Evolutionary conservation across 2,888 invertebrate species (phyloP), one percentile per base, ranked within the genome.

Genomic region (Dione juno): DNA sequence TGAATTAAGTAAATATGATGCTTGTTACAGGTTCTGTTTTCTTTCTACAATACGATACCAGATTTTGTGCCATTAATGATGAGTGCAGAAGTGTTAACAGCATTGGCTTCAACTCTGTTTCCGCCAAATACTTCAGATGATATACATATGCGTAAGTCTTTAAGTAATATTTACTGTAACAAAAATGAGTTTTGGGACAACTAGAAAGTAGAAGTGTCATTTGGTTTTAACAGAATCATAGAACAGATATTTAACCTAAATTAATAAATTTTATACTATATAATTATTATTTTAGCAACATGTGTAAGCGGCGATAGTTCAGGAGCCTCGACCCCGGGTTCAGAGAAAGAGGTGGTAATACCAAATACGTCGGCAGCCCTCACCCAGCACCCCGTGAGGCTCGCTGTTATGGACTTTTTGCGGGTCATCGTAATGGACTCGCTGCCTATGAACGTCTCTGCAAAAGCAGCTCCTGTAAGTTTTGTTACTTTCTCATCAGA

Each of bases 361-460:
- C 89, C 93, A 0, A 84, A 87, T 66, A 87, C 86, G 3, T 85
- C 92, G 0, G 94, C 91, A 0, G 79, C 84, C 0, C 98, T 80
- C 14, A 96, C 96, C 1, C 94, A 94, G 74, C 97, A 98, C 85
- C 95, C 97, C 0, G 98, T 97, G 1, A 94, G 97, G 57, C 97
- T 97, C 82, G 97, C 97, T 80, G 97, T 99, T 37, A 97, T 99
- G 93, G 99, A 99, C 88, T 98, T 99, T 84, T 91, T 99, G 65
- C 94, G 98, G 67, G 98, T 98, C 13, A 97, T 99, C 71, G 96
- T 99, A 1, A 96, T 99, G 0, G 99, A 99, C 89, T 99, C 99
- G 0, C 93, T 99, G 63, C 97, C 98, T 52, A 92, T 98, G 64
- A 96, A 96, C 64, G 95, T 96, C 21, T 96, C 96, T 16, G 96